phyloP scores from a whole-genome alignment of 2,113 vertebrate species.

The Tautogolabrus adspersus region DNA sequence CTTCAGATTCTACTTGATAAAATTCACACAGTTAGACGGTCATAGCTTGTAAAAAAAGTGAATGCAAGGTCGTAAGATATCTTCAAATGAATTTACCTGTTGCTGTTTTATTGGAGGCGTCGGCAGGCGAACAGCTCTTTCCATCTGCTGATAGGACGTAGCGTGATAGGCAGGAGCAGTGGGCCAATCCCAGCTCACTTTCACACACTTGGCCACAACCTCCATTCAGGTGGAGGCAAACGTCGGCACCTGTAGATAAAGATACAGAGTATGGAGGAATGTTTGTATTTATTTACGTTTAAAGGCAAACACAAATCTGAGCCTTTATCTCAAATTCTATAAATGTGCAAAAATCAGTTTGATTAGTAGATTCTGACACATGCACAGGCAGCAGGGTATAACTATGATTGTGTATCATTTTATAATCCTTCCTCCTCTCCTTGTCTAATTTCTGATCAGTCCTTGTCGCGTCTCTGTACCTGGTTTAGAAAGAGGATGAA shows the following conservation, averaged over 20 bases:
- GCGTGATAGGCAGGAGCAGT: slow-evolving; percentile 83
- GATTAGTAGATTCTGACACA: no score
- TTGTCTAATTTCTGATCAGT: background rate
- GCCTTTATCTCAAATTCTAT: background rate
- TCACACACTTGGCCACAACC: slow-evolving; percentile 89
- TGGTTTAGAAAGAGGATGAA: slow-evolving; percentile 94
- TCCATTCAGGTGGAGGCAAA: slow-evolving; percentile 87
- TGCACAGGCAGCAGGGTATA: no score
- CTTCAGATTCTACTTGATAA: slow-evolving; percentile 68
- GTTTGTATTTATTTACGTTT: background rate
- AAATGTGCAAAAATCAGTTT: no score
- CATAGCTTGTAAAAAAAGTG: background rate
- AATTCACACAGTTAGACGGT: background rate
- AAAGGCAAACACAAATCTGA: background rate
- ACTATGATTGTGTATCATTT: no score
- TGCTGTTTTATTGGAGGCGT: slow-evolving; percentile 41
- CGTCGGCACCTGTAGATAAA: slow-evolving; percentile 79
- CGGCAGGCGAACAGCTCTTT: slow-evolving; percentile 75
- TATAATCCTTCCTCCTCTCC: no score
- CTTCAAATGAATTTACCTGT: slow-evolving; percentile 66
- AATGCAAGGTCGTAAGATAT: background rate
- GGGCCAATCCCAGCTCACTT: slow-evolving; percentile 80
- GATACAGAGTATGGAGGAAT: no score
- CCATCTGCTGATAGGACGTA: slow-evolving; percentile 77
- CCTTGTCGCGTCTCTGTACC: slow-evolving; percentile 75